Evolutionary conservation across 2,113 vertebrate genomes (phyloP).

Genomic region (Elaphurus davidianus): DNA sequence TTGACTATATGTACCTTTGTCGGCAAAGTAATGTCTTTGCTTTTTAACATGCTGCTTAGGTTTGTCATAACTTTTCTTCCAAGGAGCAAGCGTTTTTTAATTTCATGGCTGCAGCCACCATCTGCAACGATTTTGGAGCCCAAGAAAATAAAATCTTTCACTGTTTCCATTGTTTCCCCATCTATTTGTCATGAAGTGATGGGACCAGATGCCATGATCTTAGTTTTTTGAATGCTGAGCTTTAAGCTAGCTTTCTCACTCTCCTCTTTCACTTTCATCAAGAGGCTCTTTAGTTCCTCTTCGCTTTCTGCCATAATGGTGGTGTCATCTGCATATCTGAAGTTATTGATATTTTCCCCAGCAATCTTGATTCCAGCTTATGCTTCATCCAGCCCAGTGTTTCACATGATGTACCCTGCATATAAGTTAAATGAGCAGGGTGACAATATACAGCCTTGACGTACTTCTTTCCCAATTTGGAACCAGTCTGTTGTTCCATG

Average conservation of each 20-base stretch:
- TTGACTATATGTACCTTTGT: not conserved
- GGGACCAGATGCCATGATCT: not conserved
- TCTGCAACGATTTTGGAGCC: not conserved
- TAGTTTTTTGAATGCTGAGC: not conserved
- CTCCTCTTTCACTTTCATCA: not conserved
- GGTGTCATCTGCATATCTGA: not conserved
- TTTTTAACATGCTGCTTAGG: not conserved
- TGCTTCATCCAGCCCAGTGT: not conserved
- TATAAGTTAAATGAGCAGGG: not conserved
- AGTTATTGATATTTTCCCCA: not conserved
- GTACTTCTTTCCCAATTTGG: not conserved
- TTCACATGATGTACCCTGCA: not conserved
- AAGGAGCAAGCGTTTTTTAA: not conserved
- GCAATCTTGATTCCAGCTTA: not conserved
- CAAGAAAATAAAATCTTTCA: not conserved
- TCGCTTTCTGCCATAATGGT: fast-evolving
- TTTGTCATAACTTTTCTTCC: not conserved
- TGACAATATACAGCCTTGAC: not conserved
- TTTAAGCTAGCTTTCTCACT: not conserved
- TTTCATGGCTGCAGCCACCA: not conserved
- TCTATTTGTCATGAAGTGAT: not conserved
- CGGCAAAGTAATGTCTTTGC: not conserved
- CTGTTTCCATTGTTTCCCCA: not conserved
- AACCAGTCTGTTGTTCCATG: not conserved
- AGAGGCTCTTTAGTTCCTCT: not conserved